These are phyloP conservation scores for Chironomus striatipennis DNA, from an alignment of 1,140 invertebrate genomes.

Conservation along the genomic window DNA sequence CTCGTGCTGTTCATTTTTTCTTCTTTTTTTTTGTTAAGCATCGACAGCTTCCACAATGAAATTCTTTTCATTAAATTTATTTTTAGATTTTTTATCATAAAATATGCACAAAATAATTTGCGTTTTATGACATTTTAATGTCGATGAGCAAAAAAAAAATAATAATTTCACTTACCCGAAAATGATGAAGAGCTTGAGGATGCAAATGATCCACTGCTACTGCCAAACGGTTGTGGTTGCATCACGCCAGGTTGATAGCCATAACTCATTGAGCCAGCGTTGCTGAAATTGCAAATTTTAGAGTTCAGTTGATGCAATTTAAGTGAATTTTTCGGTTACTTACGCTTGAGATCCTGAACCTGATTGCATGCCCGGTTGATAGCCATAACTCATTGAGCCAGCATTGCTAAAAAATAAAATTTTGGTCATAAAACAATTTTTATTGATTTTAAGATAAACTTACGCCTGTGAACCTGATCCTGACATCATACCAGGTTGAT, in stretches of 20 bases:
- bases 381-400: not conserved
- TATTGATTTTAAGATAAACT: too few species aligned
- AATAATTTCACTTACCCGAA: not conserved
- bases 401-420: not conserved
- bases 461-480: not conserved
- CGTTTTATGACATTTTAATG: constrained; percentile 11
- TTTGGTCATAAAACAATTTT: too few species aligned
- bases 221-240: not conserved
- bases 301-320: not conserved
- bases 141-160: not conserved
- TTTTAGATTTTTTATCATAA: constrained; percentile 16
- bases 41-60: not conserved
- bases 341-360: not conserved
- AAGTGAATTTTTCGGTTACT: not conserved
- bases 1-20: not conserved
- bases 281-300: not conserved
- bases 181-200: not conserved
- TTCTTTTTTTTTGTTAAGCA: not conserved
- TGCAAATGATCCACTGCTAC: not conserved
- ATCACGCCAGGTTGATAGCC: not conserved
- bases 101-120: not conserved
- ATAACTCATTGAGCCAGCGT: not conserved
- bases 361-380: not conserved
- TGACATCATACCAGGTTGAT: not conserved
- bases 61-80: not conserved